Conservation (phyloP, 2,888 invertebrate genomes). For the Carpatolechia fugitivella region DNA sequence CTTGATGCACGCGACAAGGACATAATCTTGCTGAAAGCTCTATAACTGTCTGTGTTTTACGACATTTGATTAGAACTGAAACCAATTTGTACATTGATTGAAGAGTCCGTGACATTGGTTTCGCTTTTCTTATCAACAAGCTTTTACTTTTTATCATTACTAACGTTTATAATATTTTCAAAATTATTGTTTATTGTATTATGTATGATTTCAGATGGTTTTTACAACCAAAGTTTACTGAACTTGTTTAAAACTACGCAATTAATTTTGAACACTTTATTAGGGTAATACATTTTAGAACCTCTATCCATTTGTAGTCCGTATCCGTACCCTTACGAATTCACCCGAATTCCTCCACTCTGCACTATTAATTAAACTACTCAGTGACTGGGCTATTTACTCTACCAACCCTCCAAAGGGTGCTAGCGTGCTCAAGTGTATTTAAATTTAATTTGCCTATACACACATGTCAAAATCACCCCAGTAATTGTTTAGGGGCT, state of each 20-base stretch:
- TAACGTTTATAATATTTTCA: too few relatives aligned
- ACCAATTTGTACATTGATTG: not conserved
- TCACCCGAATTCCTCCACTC: not conserved
- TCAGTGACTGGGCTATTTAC: slow-evolving; percentile 23
- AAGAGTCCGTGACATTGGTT: not conserved
- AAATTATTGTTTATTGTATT: too few relatives aligned
- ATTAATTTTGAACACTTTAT: not conserved
- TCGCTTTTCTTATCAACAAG: not conserved
- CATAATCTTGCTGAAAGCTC: slow-evolving; percentile 37
- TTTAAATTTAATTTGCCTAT: slow-evolving; percentile 31
- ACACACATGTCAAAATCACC: slow-evolving; percentile 55
- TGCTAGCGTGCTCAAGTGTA: slow-evolving; percentile 30
- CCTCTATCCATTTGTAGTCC: not conserved
- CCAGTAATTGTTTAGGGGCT: slow-evolving; percentile 65
- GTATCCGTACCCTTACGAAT: slow-evolving; percentile 5
- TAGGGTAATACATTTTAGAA: not conserved
- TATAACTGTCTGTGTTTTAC: slow-evolving; percentile 25
- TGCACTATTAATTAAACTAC: slow-evolving; percentile 2
- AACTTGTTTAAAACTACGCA: not conserved
- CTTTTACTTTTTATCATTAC: not conserved
- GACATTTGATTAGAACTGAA: not conserved
- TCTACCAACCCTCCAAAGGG: slow-evolving; percentile 19
- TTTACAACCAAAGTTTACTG: too few relatives aligned
- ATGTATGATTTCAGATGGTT: too few relatives aligned
- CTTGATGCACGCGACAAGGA: slow-evolving; percentile 45